phyloP scores from a whole-genome alignment of 2,113 vertebrate species.

The Erpornis zantholeuca region DNA sequence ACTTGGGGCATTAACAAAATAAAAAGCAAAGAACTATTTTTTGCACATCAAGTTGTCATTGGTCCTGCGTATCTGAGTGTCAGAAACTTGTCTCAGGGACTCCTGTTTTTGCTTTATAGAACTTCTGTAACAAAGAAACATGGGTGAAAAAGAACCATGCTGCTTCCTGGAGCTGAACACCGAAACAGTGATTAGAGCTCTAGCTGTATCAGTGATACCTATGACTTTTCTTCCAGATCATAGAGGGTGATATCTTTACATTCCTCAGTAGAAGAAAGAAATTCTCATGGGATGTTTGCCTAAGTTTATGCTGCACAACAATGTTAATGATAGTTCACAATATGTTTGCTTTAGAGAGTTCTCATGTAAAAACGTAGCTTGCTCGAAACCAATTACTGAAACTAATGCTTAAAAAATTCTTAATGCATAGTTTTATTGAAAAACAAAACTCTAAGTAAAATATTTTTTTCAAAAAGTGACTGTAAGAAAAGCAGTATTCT shows the following conservation, averaged over 20 bases:
- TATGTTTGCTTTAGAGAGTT: neutral
- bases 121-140: neutral
- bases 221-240: neutral
- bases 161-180: neutral
- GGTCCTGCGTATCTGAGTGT: neutral
- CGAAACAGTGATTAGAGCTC: neutral
- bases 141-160: neutral
- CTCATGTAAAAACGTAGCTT: neutral
- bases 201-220: neutral
- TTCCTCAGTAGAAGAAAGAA: neutral
- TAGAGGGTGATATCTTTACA: neutral
- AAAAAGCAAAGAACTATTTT: neutral
- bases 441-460: neutral
- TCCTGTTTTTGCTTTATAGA: neutral
- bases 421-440: neutral
- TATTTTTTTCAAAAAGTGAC: neutral
- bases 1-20: neutral
- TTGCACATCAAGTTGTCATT: neutral
- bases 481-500: neutral
- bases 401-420: neutral
- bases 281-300: neutral
- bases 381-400: neutral
- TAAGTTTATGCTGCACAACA: neutral
- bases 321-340: neutral
- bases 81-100: neutral